phyloP scores from a whole-genome alignment of 2,113 vertebrate genomes.

The Oceanites oceanicus region DNA sequence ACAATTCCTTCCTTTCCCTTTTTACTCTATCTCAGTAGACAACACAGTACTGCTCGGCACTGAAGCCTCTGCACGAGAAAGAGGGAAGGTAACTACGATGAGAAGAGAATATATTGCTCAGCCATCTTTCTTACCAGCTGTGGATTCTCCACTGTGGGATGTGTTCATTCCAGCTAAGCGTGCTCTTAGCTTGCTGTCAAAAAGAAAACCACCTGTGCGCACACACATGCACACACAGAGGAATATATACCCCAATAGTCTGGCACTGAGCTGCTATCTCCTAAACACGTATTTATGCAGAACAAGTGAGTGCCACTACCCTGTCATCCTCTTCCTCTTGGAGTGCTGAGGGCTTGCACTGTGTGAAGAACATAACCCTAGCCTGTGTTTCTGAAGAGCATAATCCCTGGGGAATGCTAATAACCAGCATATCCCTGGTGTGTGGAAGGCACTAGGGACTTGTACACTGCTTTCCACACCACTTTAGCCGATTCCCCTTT shows the following conservation, averaged over 20 bases:
- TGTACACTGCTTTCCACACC: not conserved
- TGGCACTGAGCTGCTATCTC: not conserved
- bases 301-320: not conserved
- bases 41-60: not conserved
- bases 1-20: not conserved
- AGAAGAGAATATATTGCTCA: not conserved
- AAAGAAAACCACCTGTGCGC: not conserved
- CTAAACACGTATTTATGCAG: not conserved
- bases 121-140: not conserved
- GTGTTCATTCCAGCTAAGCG: not conserved
- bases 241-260: not conserved
- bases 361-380: not conserved
- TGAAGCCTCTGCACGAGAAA: not conserved
- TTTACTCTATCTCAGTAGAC: conserved; percentile 24
- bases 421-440: not conserved
- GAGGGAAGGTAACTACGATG: not conserved
- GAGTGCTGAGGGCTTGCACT: not conserved
- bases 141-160: not conserved
- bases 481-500: not conserved
- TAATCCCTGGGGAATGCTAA: not conserved
- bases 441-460: not conserved
- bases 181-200: not conserved
- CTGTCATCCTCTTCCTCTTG: not conserved
- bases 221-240: accelerated
- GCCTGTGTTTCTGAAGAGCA: not conserved